Conservation (phyloP, 2,888 invertebrate species). For the Mimachlamys varia region DNA sequence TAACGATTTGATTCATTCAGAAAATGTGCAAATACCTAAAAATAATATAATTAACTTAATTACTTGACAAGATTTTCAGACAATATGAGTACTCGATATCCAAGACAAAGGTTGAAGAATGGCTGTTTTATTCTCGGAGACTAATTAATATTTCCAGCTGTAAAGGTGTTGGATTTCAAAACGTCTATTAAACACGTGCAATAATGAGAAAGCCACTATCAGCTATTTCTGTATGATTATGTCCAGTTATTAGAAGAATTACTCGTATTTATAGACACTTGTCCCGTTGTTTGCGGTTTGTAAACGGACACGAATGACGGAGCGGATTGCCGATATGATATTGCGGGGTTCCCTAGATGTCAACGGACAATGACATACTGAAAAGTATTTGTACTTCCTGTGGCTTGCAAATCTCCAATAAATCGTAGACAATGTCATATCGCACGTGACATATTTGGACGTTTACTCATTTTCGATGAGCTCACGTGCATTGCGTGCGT, state of each 20-base stretch:
- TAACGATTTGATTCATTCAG: neutral
- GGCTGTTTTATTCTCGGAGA: neutral
- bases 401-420: neutral
- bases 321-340: neutral
- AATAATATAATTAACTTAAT: neutral
- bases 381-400: neutral
- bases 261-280: neutral
- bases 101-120: neutral
- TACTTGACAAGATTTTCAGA: neutral
- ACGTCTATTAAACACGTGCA: neutral
- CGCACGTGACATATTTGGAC: neutral
- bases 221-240: neutral
- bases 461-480: neutral
- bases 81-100: neutral
- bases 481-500: neutral
- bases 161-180: neutral
- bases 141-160: neutral
- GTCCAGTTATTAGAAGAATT: neutral
- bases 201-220: neutral
- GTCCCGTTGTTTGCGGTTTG: neutral
- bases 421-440: neutral
- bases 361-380: neutral
- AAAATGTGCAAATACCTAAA: neutral
- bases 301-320: neutral
- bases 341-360: neutral